phyloP scores from a whole-genome alignment of 2,113 vertebrate species.

The Amphiprion percula region DNA sequence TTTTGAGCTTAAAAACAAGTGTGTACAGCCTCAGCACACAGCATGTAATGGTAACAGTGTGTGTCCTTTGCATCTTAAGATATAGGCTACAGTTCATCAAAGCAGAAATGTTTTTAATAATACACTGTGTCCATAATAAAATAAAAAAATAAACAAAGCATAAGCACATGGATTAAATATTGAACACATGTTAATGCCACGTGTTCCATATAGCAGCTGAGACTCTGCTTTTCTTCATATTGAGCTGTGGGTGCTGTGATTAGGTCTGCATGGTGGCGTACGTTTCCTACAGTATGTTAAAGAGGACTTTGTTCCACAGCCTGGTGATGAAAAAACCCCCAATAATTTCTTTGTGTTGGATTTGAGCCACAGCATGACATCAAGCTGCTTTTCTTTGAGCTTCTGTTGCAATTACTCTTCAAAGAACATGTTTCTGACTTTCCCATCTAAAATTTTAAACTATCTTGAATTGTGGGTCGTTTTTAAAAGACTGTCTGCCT shows the following conservation, averaged over 20 bases:
- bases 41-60: background rate
- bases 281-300: constrained; percentile 45
- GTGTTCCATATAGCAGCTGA: background rate
- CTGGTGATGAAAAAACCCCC: constrained; percentile 13
- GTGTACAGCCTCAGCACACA: background rate
- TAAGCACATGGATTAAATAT: background rate
- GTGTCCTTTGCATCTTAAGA: background rate
- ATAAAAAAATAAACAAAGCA: constrained; percentile 9
- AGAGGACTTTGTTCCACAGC: constrained; percentile 40
- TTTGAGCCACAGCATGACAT: constrained; percentile 39
- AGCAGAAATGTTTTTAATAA: constrained; percentile 17
- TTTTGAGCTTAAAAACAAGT: background rate
- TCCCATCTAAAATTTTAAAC: too few relatives aligned
- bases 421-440: background rate
- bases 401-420: constrained; percentile 12
- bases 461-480: background rate
- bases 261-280: constrained; percentile 10
- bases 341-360: constrained; percentile 39
- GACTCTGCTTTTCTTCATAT: background rate
- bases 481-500: background rate
- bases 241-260: background rate
- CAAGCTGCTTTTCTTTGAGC: constrained; percentile 37
- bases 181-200: background rate
- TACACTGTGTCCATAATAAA: constrained; percentile 1
- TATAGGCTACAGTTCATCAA: constrained; percentile 1